Evolutionary conservation across 2,797 vertebrate genomes (phyloP).

Genomic region (Neomorphus geoffroyi): DNA sequence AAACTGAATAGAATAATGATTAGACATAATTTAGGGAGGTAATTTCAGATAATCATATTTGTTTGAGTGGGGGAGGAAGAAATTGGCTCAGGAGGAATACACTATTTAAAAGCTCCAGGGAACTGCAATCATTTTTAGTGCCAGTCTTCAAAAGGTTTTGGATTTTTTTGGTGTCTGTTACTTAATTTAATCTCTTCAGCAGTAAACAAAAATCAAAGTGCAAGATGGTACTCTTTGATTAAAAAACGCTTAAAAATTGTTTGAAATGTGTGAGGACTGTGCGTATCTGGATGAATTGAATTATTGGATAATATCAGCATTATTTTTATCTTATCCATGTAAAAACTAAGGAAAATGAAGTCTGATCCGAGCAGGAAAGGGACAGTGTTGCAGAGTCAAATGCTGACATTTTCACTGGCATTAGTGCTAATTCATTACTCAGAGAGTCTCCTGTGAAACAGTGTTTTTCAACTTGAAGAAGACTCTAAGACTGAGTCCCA

Average conservation of each 20-base stretch:
- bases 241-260: background rate
- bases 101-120: slow-evolving; percentile 13
- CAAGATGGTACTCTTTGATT: background rate
- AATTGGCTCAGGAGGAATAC: slow-evolving; percentile 21
- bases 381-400: background rate
- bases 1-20: slow-evolving; percentile 55
- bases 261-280: background rate
- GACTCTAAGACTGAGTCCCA: background rate
- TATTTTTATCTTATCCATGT: background rate
- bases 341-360: background rate
- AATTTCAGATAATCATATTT: slow-evolving; percentile 64
- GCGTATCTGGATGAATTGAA: background rate
- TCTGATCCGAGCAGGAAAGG: background rate
- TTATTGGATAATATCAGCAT: background rate
- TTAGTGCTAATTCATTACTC: background rate
- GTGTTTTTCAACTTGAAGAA: background rate
- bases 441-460: background rate
- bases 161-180: slow-evolving; percentile 25
- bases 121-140: background rate
- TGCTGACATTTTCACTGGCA: background rate
- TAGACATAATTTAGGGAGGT: slow-evolving; percentile 49
- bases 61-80: slow-evolving; percentile 32
- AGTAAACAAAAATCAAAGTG: slow-evolving; percentile 4
- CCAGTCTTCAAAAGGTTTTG: background rate
- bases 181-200: slow-evolving; percentile 39